Conservation (phyloP, 2,797 vertebrate species). For the Ispidina lecontei region DNA sequence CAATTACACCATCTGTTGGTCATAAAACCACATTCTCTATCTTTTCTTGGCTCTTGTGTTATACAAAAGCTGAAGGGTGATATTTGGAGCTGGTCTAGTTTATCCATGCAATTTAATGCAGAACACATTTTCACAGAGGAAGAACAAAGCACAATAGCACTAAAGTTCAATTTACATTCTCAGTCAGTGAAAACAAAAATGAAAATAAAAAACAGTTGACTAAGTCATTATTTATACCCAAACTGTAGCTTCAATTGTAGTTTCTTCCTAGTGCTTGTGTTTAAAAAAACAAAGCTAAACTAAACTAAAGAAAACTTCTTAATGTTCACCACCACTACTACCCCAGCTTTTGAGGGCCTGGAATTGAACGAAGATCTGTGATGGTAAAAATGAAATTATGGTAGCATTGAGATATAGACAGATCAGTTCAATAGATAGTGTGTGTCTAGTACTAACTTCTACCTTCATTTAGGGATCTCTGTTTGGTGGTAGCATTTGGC, state of each 20-base stretch:
- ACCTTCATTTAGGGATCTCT: background rate
- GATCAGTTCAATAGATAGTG: background rate
- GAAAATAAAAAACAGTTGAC: conserved; percentile 83
- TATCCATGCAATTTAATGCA: conserved; percentile 78
- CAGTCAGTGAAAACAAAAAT: conserved; percentile 81
- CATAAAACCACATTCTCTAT: conserved; percentile 80
- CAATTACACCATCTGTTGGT: conserved; percentile 82
- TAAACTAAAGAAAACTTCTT: background rate
- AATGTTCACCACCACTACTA: background rate
- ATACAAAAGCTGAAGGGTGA: conserved; percentile 76
- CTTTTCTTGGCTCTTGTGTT: conserved; percentile 76
- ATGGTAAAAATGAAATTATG: background rate
- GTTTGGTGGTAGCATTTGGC: background rate
- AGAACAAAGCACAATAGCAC: conserved; percentile 83
- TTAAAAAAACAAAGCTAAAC: conserved; percentile 17
- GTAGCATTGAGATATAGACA: background rate
- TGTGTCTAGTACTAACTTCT: background rate
- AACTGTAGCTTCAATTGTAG: conserved; percentile 45
- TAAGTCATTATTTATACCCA: conserved; percentile 66
- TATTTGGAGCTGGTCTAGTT: conserved; percentile 75
- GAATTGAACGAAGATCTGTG: background rate
- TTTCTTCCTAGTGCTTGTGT: conserved; percentile 35
- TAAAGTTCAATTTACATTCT: conserved; percentile 82
- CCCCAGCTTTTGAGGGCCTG: background rate
- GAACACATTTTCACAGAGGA: conserved; percentile 80